phyloP scores from a whole-genome alignment of 2,797 vertebrate species.

The Syngnathus rostellatus region DNA sequence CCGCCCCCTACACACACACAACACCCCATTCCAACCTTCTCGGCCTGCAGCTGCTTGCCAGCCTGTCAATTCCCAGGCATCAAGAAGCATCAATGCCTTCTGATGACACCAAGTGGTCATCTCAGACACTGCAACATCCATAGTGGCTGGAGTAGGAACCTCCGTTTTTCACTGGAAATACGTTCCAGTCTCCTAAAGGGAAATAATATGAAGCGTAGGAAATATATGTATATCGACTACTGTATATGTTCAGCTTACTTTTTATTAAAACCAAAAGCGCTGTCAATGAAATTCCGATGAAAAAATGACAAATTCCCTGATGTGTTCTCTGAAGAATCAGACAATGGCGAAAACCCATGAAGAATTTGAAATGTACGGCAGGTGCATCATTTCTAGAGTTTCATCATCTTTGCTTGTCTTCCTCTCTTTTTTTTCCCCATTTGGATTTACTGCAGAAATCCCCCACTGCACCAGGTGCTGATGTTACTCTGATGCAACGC shows the following conservation, averaged over 20 bases:
- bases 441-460: constrained; percentile 46
- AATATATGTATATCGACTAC: no score
- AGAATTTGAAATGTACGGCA: not conserved
- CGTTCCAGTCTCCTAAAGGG: no score
- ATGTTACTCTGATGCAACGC: constrained; percentile 66
- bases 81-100: constrained; percentile 36
- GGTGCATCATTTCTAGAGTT: not conserved
- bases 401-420: constrained; percentile 23
- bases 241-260: no score
- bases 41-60: constrained; percentile 63
- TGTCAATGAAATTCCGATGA: no score
- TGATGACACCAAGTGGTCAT: constrained; percentile 68
- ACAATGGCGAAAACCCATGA: not conserved
- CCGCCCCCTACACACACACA: constrained; percentile 40
- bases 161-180: no score
- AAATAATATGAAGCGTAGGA: no score
- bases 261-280: no score
- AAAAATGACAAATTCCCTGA: not conserved
- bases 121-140: constrained; percentile 36
- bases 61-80: constrained; percentile 62
- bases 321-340: no score
- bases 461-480: constrained; percentile 56
- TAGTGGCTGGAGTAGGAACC: not conserved
- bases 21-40: constrained; percentile 51
- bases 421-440: constrained; percentile 32